These are phyloP conservation scores for Oryzias sinensis DNA, from an alignment of 2,797 vertebrate genomes.

Conservation along the genomic window DNA sequence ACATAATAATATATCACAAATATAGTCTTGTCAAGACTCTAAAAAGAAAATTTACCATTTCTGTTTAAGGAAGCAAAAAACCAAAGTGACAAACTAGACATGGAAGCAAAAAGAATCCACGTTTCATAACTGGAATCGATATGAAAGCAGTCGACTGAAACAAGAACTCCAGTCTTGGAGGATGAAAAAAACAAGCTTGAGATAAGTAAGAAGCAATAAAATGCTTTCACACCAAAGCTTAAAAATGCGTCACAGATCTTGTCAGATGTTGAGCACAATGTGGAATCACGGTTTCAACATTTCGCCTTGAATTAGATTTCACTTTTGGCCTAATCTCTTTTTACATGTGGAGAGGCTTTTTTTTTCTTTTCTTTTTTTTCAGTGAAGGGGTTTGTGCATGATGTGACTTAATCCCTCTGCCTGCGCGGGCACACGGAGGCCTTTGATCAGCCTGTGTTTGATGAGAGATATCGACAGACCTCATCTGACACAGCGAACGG, in stretches of 20 bases:
- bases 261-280: conserved; percentile 27
- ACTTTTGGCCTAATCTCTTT: conserved; percentile 75
- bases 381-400: conserved; percentile 63
- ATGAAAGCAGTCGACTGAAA: too few relatives aligned
- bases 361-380: conserved; percentile 42
- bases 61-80: too few relatives aligned
- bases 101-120: too few relatives aligned
- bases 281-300: conserved; percentile 36
- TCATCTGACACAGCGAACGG: conserved; percentile 59
- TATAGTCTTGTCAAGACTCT: too few relatives aligned
- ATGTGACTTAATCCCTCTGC: conserved; percentile 69
- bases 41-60: too few relatives aligned
- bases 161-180: too few relatives aligned
- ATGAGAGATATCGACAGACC: conserved; percentile 75
- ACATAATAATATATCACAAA: too few relatives aligned
- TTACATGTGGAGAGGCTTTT: conserved; percentile 61
- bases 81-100: too few relatives aligned
- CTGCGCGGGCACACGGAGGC: conserved; percentile 56
- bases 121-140: too few relatives aligned
- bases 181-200: neutral
- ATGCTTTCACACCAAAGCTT: conserved; percentile 25
- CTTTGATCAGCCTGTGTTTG: conserved; percentile 79
- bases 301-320: conserved; percentile 73
- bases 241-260: conserved; percentile 28
- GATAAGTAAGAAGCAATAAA: neutral